phyloP scores from a whole-genome alignment of 2,888 invertebrate genomes.

The Drosophila peninsularis region DNA sequence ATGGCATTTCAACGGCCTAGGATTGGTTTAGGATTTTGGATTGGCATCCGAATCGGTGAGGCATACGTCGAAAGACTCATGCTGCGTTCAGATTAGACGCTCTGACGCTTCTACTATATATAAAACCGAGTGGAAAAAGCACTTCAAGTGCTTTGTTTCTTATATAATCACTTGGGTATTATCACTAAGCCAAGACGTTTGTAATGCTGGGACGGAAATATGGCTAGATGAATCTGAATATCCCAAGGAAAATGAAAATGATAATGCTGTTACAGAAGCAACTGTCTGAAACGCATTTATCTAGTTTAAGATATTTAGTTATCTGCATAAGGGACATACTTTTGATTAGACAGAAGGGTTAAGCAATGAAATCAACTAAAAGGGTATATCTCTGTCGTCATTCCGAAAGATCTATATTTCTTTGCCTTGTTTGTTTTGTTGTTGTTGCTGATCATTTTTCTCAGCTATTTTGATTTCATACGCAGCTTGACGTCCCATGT shows the following conservation, averaged over 20 bases:
- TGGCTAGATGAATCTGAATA: not conserved
- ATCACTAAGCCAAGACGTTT: no score
- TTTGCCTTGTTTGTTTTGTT: constrained; percentile 2
- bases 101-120: constrained; percentile 64
- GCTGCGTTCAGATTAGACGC: constrained; percentile 67
- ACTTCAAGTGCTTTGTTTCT: constrained; percentile 44
- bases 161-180: not conserved
- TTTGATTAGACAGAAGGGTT: no score
- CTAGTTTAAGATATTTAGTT: no score
- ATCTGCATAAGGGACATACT: no score
- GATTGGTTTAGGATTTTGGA: constrained; percentile 21
- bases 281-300: no score
- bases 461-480: constrained; percentile 68
- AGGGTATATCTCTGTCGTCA: not conserved
- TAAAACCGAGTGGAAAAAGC: constrained; percentile 42
- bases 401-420: not conserved
- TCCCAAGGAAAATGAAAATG: not conserved
- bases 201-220: not conserved
- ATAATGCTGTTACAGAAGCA: no score
- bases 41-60: constrained; percentile 8
- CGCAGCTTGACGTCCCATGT: constrained; percentile 63
- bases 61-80: constrained; percentile 32
- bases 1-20: constrained; percentile 61
- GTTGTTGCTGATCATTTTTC: constrained; percentile 73
- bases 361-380: not conserved